These are phyloP conservation scores for Discoglossus pictus DNA, from an alignment of 2,797 vertebrate species.

Conservation along the genomic window DNA sequence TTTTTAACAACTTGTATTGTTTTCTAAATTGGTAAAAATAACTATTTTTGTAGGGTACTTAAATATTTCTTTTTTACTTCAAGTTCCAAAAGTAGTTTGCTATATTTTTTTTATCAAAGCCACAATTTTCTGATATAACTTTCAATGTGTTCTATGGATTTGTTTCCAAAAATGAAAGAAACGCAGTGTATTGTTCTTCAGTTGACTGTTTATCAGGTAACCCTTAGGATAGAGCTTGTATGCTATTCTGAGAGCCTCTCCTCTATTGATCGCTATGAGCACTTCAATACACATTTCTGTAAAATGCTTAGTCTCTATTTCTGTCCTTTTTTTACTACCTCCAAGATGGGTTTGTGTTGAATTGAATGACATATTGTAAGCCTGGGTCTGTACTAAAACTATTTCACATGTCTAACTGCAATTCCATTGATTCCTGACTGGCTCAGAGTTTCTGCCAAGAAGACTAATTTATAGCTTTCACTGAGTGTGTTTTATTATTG, in stretches of 20 bases:
- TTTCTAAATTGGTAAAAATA: too few relatives aligned
- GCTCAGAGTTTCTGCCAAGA: conserved; percentile 17
- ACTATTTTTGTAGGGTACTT: too few relatives aligned
- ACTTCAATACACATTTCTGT: conserved; percentile 8
- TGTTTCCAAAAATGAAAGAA: not conserved
- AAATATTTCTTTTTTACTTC: too few relatives aligned
- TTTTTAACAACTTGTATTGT: too few relatives aligned
- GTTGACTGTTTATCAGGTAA: conserved; percentile 14
- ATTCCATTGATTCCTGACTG: conserved; percentile 36
- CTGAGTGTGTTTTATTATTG: conserved; percentile 31
- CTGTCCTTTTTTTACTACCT: conserved; percentile 15
- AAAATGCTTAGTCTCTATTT: conserved; percentile 14
- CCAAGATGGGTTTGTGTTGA: not conserved
- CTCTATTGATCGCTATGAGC: conserved; percentile 8
- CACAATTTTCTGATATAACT: not conserved
- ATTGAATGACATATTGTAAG: conserved; percentile 20
- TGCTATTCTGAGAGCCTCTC: not conserved
- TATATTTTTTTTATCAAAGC: conserved; percentile 3
- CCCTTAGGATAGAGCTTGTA: conserved; percentile 9
- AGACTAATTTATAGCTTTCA: conserved; percentile 43
- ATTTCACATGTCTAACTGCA: conserved; percentile 28
- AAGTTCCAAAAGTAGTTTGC: too few relatives aligned
- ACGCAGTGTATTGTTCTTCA: conserved; percentile 9
- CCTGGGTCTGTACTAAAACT: conserved; percentile 12
- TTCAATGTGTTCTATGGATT: conserved; percentile 1